phyloP scores from a whole-genome alignment of 2,888 invertebrate species.

The Adela reaumurella region DNA sequence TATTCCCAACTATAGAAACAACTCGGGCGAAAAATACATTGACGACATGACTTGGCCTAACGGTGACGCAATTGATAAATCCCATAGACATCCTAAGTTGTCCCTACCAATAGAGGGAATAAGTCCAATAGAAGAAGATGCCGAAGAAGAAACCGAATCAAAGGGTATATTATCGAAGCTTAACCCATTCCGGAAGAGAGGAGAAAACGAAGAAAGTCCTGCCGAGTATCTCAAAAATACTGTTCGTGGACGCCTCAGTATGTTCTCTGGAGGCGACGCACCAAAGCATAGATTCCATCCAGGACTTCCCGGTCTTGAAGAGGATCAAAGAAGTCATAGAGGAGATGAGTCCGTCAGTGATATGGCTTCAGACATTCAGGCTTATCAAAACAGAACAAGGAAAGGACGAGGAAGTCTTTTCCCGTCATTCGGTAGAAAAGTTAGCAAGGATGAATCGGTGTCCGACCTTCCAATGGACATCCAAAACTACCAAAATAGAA shows the following conservation, averaged over 20 bases:
- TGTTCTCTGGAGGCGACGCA: conserved; percentile 28
- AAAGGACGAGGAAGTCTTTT: conserved; percentile 7
- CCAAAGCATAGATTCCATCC: not conserved
- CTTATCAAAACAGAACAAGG: conserved; percentile 6
- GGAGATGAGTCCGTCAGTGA: conserved; percentile 4
- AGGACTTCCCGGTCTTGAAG: not conserved
- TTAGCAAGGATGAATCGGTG: conserved; percentile 32
- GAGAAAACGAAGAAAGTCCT: conserved; percentile 26
- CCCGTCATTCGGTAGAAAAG: conserved; percentile 17
- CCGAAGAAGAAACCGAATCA: conserved; percentile 19
- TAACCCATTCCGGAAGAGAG: conserved; percentile 20
- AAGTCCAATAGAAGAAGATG: conserved; percentile 10
- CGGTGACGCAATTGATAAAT: conserved; percentile 57
- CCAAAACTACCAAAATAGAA: conserved; percentile 41
- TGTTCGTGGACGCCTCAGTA: conserved; percentile 36
- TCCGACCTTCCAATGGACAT: conserved; percentile 46
- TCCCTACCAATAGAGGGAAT: conserved; percentile 29
- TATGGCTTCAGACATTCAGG: conserved; percentile 1
- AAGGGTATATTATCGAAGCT: conserved; percentile 31
- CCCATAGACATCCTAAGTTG: conserved; percentile 38
- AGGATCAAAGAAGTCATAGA: conserved; percentile 2
- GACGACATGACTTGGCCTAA: conserved; percentile 68
- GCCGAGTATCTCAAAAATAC: conserved; percentile 33
- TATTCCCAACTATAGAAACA: conserved; percentile 44
- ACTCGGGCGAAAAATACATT: conserved; percentile 33